Evolutionary conservation across 2,797 vertebrate genomes (phyloP), one percentile per base, ranked within the genome.

Genomic region (Florisuga fusca): DNA sequence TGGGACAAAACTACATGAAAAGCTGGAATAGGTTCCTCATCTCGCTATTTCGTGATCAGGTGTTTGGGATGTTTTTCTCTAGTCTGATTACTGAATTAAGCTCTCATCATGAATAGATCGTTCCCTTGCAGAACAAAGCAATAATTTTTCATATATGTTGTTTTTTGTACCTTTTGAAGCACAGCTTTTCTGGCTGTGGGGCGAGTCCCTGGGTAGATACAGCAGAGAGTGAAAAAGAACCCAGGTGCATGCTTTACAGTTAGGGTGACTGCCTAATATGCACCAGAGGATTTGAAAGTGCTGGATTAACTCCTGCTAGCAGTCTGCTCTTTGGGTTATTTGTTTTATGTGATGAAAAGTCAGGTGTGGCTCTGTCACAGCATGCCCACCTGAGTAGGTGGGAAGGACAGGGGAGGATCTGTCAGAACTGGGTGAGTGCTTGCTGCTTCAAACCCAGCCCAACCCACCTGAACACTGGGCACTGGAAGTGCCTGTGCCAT

Each of bases 1-100:
- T 90, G 79, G 88, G 81, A 84, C 86, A 78, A 67, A 87, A 87
- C 77, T 83, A 58, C 90, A 90, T 72, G 9, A 94, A 93, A 96
- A 95, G 74, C 73, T 72, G 62, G 38, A 92, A 45, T 22, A 74
- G 34, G n/a, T 85, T 87, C 31, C 18, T 90, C 38, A 50, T 61
- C 57, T 20, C 8, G 34, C 63, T 82, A 4, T 57, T 73, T 36
- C 19, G 3, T n/a, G 48, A 41, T 72, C 1, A 48, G 27, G 38
- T 48, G 45, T 41, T 23, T 36, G 15, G 34, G 1, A 5, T 8
- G 3, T 54, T 63, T 71, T 80, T 23, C 9, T 41, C 54, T 78
- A 84, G 51, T 69, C 61, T 34, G 59, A 64, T 95, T 61, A 64
- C 64, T 77, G 43, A 79, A 77, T 63, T 36, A 84, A 63, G 46